Evolutionary conservation across 1,140 invertebrate genomes (phyloP), one percentile per base, ranked within the genome.

Genomic region (Subanguina moxae): DNA sequence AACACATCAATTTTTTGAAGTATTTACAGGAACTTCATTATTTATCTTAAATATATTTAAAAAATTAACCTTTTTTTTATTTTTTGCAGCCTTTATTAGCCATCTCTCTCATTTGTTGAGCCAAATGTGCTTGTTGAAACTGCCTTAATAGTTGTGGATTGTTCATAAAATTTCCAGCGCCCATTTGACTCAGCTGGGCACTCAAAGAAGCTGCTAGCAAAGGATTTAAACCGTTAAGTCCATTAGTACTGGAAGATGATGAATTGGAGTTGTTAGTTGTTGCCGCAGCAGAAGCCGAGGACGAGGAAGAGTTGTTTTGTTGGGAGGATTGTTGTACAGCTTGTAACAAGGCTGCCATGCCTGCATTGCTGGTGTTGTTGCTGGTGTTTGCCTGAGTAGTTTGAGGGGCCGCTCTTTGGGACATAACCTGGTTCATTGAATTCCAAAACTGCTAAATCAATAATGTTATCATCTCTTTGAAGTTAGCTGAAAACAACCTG

Each of bases 61-160:
- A 38, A 38, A 38, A 38, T n/a, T n/a, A n/a, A n/a, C 3, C 32
- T 11, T 38, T 38, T 11, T 5, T 38, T 11, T 38, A 38, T 11
- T 38, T 38, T 38, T 38, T 38, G 32, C 11, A 5, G 32, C 32
- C 32, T 11, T 38, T 38, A 38, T 38, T 38, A 38, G 32, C 32
- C 32, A 38, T 38, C 8, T 52, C 48, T 25, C 48, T 52, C 64
- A 59, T 75, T 43, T 74, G 70, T 32, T 73, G 69, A 7, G 64
- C 43, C 25, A 67, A 21, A 11, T 74, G 58, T 21, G 62, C 25
- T 28, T 72, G 71, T 23, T 76, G 73, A 42, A 72, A 45, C 43
- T 72, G 71, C 30, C 71, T 71, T 7, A 72, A 25, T 43, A 71
- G 15, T 46, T 72, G 71, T 5, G 71, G 71, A 57, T 74, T 75